These are phyloP conservation scores for Zoanthus sansibaricus DNA, from an alignment of 92 coral and sea anemone species.

Conservation along the genomic window DNA sequence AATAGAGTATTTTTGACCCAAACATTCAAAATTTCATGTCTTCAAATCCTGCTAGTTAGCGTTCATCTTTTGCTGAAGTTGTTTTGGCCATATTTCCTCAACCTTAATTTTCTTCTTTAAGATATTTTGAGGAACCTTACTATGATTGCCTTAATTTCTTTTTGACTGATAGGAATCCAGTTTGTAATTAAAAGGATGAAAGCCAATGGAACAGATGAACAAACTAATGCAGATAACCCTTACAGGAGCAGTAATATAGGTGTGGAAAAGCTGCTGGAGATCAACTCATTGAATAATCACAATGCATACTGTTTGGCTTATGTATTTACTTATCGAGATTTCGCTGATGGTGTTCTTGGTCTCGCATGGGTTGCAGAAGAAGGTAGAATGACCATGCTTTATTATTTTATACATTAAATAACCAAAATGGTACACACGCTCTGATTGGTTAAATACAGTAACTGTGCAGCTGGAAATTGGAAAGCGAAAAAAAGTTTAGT, in stretches of 20 bases:
- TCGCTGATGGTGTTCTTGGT: slow-evolving; percentile 96
- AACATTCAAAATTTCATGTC: too few relatives aligned
- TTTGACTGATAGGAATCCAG: slow-evolving; percentile 63
- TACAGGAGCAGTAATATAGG: slow-evolving; percentile 79
- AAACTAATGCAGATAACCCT: slow-evolving; percentile 37
- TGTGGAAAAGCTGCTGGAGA: slow-evolving; percentile 90
- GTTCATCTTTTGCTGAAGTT: too few relatives aligned
- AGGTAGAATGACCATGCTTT: slow-evolving; percentile 21
- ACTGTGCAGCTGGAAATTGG: too few relatives aligned
- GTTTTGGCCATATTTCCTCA: too few relatives aligned
- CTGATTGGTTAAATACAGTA: too few relatives aligned
- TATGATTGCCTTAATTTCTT: not conserved
- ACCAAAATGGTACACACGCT: too few relatives aligned
- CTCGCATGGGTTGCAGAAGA: slow-evolving; percentile 98
- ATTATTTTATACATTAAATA: too few relatives aligned
- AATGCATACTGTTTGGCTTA: slow-evolving; percentile 79
- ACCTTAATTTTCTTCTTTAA: too few relatives aligned
- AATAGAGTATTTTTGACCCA: too few relatives aligned
- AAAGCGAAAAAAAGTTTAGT: too few relatives aligned
- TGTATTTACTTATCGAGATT: slow-evolving; percentile 93
- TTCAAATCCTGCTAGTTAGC: too few relatives aligned
- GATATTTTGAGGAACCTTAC: too few relatives aligned
- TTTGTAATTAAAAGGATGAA: slow-evolving; percentile 84
- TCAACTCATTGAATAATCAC: slow-evolving; percentile 77
- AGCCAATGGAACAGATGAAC: slow-evolving; percentile 75